Percentiles rank a stretch among this genome's conserved stretches.
Evolutionary conservation across 1,140 invertebrate genomes (phyloP).

Genomic region (Anoplolepis gracilipes): DNA sequence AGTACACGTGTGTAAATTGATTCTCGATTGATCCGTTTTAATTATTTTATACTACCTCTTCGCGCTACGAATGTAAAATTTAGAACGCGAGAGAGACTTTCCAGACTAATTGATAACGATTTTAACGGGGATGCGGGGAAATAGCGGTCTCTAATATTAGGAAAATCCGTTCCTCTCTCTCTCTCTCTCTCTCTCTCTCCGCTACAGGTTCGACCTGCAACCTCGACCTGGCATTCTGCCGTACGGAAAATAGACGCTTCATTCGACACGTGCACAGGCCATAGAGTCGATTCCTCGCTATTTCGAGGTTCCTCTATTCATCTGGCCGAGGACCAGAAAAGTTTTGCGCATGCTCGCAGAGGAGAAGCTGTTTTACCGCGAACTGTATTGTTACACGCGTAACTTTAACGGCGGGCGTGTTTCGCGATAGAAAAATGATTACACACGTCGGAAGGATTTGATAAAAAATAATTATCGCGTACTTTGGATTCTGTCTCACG

Average conservation of each 20-base stretch:
- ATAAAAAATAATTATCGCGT: background rate
- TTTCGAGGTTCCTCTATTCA: conserved; percentile 70
- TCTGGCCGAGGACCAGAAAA: conserved; percentile 66
- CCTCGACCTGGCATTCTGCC: conserved; percentile 29
- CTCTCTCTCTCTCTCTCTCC: background rate
- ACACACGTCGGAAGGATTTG: background rate
- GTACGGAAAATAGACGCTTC: conserved; percentile 51
- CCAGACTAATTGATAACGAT: conserved; percentile 17
- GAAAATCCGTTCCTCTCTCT: conserved; percentile 42
- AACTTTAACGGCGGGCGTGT: background rate
- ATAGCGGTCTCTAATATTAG: conserved; percentile 37
- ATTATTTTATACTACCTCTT: background rate
- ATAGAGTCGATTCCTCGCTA: conserved; percentile 63
- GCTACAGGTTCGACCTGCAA: conserved; percentile 2
- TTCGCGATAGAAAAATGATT: background rate
- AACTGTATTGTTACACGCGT: background rate
- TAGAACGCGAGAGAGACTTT: background rate
- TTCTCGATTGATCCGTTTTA: background rate
- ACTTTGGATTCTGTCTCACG: background rate
- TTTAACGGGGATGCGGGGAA: background rate
- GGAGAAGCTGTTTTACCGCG: background rate
- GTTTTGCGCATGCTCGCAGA: conserved; percentile 4
- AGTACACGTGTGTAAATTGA: background rate
- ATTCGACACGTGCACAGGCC: conserved; percentile 46
- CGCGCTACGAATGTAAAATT: background rate